These are phyloP conservation scores for Andrena bucephala DNA, from an alignment of 2,888 invertebrate species.

Conservation along the genomic window DNA sequence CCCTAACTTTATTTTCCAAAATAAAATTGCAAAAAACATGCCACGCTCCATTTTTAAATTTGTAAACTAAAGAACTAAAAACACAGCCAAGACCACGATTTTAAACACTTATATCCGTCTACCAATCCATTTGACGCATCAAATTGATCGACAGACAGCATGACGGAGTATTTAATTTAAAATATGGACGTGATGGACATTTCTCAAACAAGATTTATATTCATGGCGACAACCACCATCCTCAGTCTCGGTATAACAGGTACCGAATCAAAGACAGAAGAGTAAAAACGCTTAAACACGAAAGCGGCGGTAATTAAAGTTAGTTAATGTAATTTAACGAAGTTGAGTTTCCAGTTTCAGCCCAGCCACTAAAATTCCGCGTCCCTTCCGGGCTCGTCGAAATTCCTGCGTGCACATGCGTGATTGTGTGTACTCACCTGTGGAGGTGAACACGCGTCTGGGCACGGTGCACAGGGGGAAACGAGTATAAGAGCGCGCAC, in stretches of 20 bases:
- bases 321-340: not conserved
- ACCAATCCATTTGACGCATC: too few relatives aligned
- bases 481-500: constrained; percentile 27
- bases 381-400: not conserved
- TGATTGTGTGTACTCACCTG: constrained; percentile 57
- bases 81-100: too few relatives aligned
- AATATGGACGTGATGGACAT: too few relatives aligned
- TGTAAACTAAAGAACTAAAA: too few relatives aligned
- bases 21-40: too few relatives aligned
- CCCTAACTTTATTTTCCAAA: too few relatives aligned
- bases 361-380: constrained; percentile 4
- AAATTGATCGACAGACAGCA: too few relatives aligned
- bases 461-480: constrained; percentile 11
- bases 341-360: constrained; percentile 13
- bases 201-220: too few relatives aligned
- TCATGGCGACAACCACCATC: too few relatives aligned
- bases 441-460: constrained; percentile 38
- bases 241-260: not conserved
- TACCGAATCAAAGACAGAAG: not conserved
- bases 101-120: too few relatives aligned
- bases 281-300: not conserved
- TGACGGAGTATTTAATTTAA: too few relatives aligned
- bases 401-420: constrained; percentile 25
- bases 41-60: too few relatives aligned
- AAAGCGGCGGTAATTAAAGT: not conserved